phyloP scores from a whole-genome alignment of 2,888 invertebrate species.

The Brachypalpus laphriformis region DNA sequence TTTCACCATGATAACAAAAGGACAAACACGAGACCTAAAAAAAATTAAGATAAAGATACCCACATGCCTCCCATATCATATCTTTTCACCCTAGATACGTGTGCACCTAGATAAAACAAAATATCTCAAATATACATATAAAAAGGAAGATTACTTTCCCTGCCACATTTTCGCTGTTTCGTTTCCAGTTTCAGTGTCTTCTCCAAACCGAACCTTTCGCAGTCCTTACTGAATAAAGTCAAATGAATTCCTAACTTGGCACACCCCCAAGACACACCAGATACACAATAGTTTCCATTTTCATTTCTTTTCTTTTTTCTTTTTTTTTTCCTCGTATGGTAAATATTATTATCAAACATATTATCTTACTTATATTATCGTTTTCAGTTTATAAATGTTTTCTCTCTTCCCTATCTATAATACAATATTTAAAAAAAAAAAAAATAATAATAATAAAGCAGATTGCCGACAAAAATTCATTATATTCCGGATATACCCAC shows the following conservation, averaged over 20 bases:
- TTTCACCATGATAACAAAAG: constrained; percentile 59
- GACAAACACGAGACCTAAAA: constrained; percentile 59
- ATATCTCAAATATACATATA: constrained; percentile 11
- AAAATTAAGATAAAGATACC: constrained; percentile 63
- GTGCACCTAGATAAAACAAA: constrained; percentile 59
- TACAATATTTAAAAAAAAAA: constrained; percentile 41
- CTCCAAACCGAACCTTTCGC: background rate
- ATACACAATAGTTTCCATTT: constrained; percentile 2
- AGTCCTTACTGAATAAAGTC: constrained; percentile 31
- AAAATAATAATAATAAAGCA: no score
- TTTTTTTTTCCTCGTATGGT: constrained; percentile 76
- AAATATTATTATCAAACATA: constrained; percentile 83
- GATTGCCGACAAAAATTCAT: constrained; percentile 53
- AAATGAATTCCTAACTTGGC: background rate
- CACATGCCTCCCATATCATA: constrained; percentile 50
- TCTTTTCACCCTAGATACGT: constrained; percentile 47
- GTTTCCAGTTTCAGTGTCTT: constrained; percentile 6
- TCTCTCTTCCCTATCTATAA: constrained; percentile 59
- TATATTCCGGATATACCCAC: constrained; percentile 60
- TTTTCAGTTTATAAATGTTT: constrained; percentile 77
- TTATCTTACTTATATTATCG: constrained; percentile 81
- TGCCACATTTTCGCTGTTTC: constrained; percentile 3
- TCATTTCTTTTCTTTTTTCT: background rate
- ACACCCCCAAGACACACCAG: background rate
- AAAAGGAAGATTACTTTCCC: constrained; percentile 60